Percentiles rank a stretch among this genome's conserved stretches.
These are phyloP conservation scores for Brachionus paranguensis DNA, from an alignment of 1,140 invertebrate genomes.

Conservation along the genomic window DNA sequence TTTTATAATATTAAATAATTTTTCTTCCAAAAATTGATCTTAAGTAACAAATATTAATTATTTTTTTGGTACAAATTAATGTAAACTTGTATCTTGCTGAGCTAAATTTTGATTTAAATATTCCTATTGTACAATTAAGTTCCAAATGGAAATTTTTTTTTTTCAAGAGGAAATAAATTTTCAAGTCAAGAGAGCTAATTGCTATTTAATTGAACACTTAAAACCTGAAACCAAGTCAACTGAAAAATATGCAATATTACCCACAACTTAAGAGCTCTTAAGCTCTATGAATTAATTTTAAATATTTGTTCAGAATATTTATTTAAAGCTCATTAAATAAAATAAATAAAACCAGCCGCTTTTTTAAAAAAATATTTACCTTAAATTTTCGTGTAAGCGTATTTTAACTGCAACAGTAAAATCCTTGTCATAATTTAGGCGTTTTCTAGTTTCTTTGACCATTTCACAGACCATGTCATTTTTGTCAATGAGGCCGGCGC, in stretches of 20 bases:
- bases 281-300: not conserved
- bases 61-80: too few species aligned
- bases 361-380: constrained; percentile 46
- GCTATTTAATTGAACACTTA: not conserved
- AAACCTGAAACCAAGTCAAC: not conserved
- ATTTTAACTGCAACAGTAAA: constrained; percentile 90
- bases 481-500: constrained; percentile 72
- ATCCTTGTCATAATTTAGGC: constrained; percentile 52
- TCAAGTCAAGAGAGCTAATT: not conserved
- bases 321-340: not conserved
- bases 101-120: not conserved
- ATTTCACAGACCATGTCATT: constrained; percentile 76
- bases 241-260: not conserved
- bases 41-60: too few species aligned
- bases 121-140: not conserved
- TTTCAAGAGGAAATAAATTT: not conserved
- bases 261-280: not conserved
- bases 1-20: too few species aligned
- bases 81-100: not conserved
- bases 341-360: not conserved
- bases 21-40: too few species aligned
- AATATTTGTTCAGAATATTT: not conserved
- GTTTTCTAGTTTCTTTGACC: constrained; percentile 62
- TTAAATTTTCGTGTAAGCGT: constrained; percentile 62
- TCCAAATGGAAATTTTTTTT: not conserved